Conservation (phyloP, 1,140 invertebrate species). For the Nebria ingens region DNA sequence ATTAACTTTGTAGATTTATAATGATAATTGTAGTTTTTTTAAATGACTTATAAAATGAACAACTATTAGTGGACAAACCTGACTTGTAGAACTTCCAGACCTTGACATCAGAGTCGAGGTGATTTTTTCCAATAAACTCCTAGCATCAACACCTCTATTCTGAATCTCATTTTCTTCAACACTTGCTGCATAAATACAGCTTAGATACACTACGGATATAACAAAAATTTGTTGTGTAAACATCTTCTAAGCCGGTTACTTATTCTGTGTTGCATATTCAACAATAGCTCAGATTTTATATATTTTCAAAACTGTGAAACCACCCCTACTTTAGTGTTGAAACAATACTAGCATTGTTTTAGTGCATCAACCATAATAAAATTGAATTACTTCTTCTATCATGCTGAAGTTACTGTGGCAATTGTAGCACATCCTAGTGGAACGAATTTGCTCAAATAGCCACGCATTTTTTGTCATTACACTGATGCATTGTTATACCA, state of each 20-base stretch:
- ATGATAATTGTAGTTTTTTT: background rate
- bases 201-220: too few relatives aligned
- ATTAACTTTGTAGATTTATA: background rate
- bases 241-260: too few relatives aligned
- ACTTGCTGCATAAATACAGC: background rate
- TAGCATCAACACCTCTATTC: background rate
- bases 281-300: background rate
- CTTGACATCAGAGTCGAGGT: background rate
- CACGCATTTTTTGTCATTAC: too few relatives aligned
- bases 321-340: background rate
- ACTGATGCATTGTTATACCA: too few relatives aligned
- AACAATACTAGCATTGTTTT: background rate
- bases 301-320: background rate
- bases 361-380: background rate
- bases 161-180: background rate
- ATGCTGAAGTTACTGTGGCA: too few relatives aligned
- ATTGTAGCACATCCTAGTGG: too few relatives aligned
- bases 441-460: too few relatives aligned
- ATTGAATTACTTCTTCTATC: too few relatives aligned
- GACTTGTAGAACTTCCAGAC: background rate
- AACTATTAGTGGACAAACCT: background rate
- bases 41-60: background rate
- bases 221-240: too few relatives aligned
- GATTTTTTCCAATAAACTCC: background rate
- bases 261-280: background rate